Evolutionary conservation across 2,888 invertebrate species (phyloP), one percentile per base, ranked within the genome.

Genomic region (Ichneumoninae sp.): DNA sequence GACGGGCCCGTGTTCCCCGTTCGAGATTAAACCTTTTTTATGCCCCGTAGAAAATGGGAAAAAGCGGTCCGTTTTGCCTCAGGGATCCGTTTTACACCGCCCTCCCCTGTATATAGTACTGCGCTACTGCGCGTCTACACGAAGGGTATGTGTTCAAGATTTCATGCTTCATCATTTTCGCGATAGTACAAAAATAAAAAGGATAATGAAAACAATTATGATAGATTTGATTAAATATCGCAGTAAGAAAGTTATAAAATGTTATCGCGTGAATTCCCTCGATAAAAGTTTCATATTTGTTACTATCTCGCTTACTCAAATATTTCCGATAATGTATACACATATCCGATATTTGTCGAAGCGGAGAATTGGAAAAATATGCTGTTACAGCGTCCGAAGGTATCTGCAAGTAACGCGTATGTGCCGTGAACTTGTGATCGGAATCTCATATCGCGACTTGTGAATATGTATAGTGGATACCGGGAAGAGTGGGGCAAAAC

Each of bases 361-460:
- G n/a, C 30, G 8, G 44, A 5, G 26, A 72, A 68, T 68, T 82
- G n/a, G 13, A 68, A 40, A 78, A 82, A 72, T 44, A 72, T 6
- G 65, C 52, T 71, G 62, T 33, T 33, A 30, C 22, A n/a, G 40
- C 57, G 50, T 54, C 47, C 70, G 54, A n/a, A 65, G 65, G 52
- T 44, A 66, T 81, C 75, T 70, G 30, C 80, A 70, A 70, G 40
- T 19, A 40, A 57, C 54, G 54, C 44, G n/a, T 71, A 65, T 65
- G 71, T 76, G 54, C 19, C 66, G 62, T 30, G 19, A 47, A 76
- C 62, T 40, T 70, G 81, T 81, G 81, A 70, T 70, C 54, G 30
- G 81, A 76, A 81, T 81, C 47, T 76, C 65, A 70, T 74, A 70
- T 81, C 70, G 33, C 57, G 66, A 74, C 72, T 80, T 74, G 72